Base-by-base conservation (phyloP, 53 echinoderm and acorn worm species). In the Mesocentrotus franciscanus region DNA sequence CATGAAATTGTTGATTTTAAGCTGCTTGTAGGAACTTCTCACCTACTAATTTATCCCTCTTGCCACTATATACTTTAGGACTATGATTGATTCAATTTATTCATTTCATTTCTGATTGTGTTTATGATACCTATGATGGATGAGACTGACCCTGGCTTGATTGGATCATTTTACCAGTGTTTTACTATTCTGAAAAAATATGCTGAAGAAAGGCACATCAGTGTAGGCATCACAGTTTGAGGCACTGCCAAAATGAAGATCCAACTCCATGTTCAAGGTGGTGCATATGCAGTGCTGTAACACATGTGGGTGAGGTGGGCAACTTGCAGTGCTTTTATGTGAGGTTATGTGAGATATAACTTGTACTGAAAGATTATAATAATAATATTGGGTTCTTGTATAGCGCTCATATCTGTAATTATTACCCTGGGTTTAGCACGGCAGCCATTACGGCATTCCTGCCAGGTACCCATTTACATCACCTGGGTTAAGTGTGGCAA, bases 161-260 rank as follows among this genome's bases (percentile, higher is more conserved):
- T 30, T 30, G 11, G 13, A 74, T 30, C 74, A 74, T 30, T 74
- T 74, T 11, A 74, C 0, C 74, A 74, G 32, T 10, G 29, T 29
- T 74, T 74, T 74, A 10, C 29, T 74, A 9, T 74, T 74, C 13
- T 29, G 10, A 18, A 74, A 71, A 29, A 0, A 10, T 30, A 74
- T 74, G 74, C 29, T 81, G 17, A 81, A 81, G 39, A 42, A 81
- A 81, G 81, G 81, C 81, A 81, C 81, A 81, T 20, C 17, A 17
- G 74, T 42, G 18, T 39, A 81, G 81, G 81, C 81, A 81, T 81
- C 81, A 87, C 87, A 87, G 58, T 58, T 87, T 42, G 87, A 87
- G 87, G 87, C 87, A 87, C 87, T 87, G 87, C 87, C 57, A 87
- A 57, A 87, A 39, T 81, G 81, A 81, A 9, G 42, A 13, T n/a